These are phyloP conservation scores for Hippocampus comes DNA, from an alignment of 2,113 vertebrate species.

Conservation along the genomic window DNA sequence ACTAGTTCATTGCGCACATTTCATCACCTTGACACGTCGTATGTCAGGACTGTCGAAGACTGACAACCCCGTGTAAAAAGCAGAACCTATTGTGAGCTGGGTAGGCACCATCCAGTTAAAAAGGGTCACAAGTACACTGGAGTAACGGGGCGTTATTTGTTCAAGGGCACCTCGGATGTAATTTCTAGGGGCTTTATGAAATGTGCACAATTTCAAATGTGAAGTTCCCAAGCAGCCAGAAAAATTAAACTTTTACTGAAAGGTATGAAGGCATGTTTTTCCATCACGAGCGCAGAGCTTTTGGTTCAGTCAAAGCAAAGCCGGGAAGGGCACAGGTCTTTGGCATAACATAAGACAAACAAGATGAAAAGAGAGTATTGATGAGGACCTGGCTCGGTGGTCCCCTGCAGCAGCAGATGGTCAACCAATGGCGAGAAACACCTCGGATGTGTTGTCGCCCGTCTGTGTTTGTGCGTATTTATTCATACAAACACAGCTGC, in stretches of 20 bases:
- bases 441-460: neutral
- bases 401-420: slow-evolving; percentile 33
- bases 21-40: no score
- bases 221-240: neutral
- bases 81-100: no score
- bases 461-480: slow-evolving; percentile 3
- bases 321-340: neutral
- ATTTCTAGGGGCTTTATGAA: neutral
- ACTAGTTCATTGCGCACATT: no score
- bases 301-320: slow-evolving; percentile 36
- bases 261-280: neutral
- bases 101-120: no score
- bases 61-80: no score
- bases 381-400: slow-evolving; percentile 23
- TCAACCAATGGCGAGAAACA: neutral
- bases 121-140: neutral
- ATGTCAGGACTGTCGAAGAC: no score
- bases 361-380: slow-evolving; percentile 42
- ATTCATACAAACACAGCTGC: neutral
- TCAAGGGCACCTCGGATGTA: neutral
- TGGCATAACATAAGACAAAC: slow-evolving; percentile 37
- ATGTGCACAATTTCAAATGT: neutral
- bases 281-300: slow-evolving; percentile 21
- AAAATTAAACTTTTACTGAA: neutral
- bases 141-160: neutral